Conservation (phyloP, 1,140 invertebrate species). For the Plutomurus gul region DNA sequence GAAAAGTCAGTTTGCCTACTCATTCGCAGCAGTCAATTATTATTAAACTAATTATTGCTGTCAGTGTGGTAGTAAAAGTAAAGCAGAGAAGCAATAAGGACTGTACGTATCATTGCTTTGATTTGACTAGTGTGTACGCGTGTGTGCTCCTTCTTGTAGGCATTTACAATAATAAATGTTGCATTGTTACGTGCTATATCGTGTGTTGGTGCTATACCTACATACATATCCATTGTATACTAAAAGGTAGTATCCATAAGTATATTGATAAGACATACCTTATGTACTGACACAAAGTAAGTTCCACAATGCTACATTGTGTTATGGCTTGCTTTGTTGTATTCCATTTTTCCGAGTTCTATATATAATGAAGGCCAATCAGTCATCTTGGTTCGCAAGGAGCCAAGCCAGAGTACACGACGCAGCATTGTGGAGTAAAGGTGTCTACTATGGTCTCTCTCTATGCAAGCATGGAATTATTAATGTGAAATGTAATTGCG, state of each 20-base stretch:
- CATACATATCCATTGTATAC: too few species aligned
- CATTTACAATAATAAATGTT: neutral
- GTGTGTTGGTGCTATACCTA: too few species aligned
- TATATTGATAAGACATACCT: too few species aligned
- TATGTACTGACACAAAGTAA: neutral
- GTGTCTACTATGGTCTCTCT: neutral
- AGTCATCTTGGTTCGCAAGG: neutral
- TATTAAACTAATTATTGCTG: conserved; percentile 17
- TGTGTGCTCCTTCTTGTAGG: too few species aligned
- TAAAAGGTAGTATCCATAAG: too few species aligned
- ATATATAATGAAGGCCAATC: conserved; percentile 20
- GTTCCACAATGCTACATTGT: neutral
- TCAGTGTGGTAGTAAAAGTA: neutral
- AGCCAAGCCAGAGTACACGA: too few species aligned
- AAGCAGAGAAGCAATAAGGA: too few species aligned
- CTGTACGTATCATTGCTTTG: neutral
- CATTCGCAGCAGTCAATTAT: neutral
- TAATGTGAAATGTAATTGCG: neutral
- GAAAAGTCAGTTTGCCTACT: neutral
- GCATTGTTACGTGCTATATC: too few species aligned
- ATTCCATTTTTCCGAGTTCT: neutral
- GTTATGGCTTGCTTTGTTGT: neutral
- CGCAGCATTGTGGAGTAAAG: neutral
- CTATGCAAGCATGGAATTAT: neutral
- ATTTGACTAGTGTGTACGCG: too few species aligned